Evolutionary conservation across 2,888 invertebrate genomes (phyloP), one percentile per base, ranked within the genome.

Genomic region (Diabrotica balteata): DNA sequence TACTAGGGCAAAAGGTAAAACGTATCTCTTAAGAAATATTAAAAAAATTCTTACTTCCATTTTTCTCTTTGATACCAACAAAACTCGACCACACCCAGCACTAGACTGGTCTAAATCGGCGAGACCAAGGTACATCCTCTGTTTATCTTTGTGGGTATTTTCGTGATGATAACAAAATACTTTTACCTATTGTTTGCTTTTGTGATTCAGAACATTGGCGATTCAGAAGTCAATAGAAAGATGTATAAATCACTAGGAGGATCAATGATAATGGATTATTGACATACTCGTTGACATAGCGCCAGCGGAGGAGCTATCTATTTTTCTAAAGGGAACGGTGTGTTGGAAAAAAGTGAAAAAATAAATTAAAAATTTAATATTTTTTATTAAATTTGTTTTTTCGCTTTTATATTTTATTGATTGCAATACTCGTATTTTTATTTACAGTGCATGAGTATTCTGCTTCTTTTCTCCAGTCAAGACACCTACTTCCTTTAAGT

Each of bases 61-160:
- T n/a, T 54, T 43, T 47, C 10, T 10, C 11, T 2, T 44, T 11
- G 45, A 57, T 11, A 44, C 44, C 45, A 44, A 57, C 45, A 57
- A 17, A 57, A 57, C 55, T 54, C 49, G 54, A 62, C 62, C 62
- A 47, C 62, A 62, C 62, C 55, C 55, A n/a, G 9, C n/a, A 55
- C 17, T 11, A 62, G 42, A 62, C 53, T 61, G 53, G 10, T 17
- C 10, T 6, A 22, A 8, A 60, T 22, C 60, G 47, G n/a, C 10
- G 47, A 22, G 46, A 59, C 32, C n/a, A 59, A 59, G 59, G 47
- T 59, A 62, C 55, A 54, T 62, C 61, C 61, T 62, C 10, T 46
- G 17, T 62, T 61, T 62, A 61, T 62, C 54, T 62, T 62, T 55
- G 62, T 47, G 62, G 62, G 11, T 62, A 62, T 55, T 54, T 62